phyloP scores from a whole-genome alignment of 2,888 invertebrate species.

The Leptinotarsa juncta region DNA sequence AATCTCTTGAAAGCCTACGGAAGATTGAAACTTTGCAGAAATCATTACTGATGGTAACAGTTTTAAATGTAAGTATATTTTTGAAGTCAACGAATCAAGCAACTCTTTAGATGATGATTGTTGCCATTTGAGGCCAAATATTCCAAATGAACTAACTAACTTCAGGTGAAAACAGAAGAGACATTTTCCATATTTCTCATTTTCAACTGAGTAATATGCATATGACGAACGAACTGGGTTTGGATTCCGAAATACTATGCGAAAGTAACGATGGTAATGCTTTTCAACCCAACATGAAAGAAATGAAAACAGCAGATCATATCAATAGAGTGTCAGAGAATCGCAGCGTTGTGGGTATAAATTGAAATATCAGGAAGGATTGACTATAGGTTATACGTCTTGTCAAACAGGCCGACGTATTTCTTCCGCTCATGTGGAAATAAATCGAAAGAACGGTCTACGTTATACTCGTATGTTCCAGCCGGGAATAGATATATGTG shows the following conservation, averaged over 20 bases:
- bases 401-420: not conserved
- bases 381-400: conserved; percentile 1
- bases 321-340: not conserved
- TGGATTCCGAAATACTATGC: not conserved
- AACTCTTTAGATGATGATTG: no score
- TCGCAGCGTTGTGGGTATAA: not conserved
- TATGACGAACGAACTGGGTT: not conserved
- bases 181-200: no score
- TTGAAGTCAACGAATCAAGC: no score
- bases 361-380: conserved; percentile 5
- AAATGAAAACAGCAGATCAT: not conserved
- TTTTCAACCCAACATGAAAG: not conserved
- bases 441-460: not conserved
- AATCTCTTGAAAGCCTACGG: no score
- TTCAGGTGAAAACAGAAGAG: no score
- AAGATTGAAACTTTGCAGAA: no score
- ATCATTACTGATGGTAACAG: no score
- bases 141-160: no score
- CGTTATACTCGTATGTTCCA: not conserved
- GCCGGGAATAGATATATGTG: not conserved
- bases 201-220: no score
- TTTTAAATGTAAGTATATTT: no score
- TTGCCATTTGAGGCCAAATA: no score
- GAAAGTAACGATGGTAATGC: not conserved
- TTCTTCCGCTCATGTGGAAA: conserved; percentile 7